These are phyloP conservation scores for Trypoxylon attenuatum DNA, from an alignment of 2,888 invertebrate species.

Conservation along the genomic window DNA sequence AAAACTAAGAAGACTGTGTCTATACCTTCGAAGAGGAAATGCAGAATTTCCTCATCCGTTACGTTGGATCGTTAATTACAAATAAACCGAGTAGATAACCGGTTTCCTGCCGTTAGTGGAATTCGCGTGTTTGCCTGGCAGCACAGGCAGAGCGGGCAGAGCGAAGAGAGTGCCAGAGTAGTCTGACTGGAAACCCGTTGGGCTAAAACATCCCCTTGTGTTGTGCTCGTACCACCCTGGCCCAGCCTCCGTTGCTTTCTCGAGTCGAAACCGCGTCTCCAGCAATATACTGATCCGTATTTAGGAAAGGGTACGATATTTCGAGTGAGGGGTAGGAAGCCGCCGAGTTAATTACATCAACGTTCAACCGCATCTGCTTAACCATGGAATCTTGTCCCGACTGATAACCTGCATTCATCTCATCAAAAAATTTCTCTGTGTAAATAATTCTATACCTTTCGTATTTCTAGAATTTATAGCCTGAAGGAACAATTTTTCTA, in stretches of 20 bases:
- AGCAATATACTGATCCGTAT: slow-evolving; percentile 50
- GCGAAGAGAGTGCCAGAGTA: background rate
- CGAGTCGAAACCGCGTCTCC: slow-evolving; percentile 27
- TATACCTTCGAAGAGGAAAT: background rate
- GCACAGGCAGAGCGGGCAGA: slow-evolving; percentile 7
- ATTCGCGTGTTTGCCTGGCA: slow-evolving; percentile 28
- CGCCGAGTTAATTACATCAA: slow-evolving; percentile 61
- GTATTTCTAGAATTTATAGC: no score
- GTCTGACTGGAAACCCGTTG: slow-evolving; percentile 7
- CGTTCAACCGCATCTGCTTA: slow-evolving; percentile 50
- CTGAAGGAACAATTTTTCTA: no score
- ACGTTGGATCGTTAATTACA: slow-evolving; percentile 52
- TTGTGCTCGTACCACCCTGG: slow-evolving; percentile 9
- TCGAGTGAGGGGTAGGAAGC: slow-evolving; percentile 44
- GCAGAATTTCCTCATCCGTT: background rate
- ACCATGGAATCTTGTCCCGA: no score
- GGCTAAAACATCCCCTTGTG: slow-evolving; percentile 38
- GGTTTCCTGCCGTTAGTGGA: slow-evolving; percentile 27
- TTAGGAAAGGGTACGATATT: slow-evolving; percentile 49
- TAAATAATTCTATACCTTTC: no score
- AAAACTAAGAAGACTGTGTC: no score
- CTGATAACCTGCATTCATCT: no score
- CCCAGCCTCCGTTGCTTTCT: slow-evolving; percentile 23
- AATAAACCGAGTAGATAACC: slow-evolving; percentile 55
- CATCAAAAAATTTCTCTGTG: no score